Base-by-base conservation (phyloP, 2,888 invertebrate species). In the Stenotaenia linearis region DNA sequence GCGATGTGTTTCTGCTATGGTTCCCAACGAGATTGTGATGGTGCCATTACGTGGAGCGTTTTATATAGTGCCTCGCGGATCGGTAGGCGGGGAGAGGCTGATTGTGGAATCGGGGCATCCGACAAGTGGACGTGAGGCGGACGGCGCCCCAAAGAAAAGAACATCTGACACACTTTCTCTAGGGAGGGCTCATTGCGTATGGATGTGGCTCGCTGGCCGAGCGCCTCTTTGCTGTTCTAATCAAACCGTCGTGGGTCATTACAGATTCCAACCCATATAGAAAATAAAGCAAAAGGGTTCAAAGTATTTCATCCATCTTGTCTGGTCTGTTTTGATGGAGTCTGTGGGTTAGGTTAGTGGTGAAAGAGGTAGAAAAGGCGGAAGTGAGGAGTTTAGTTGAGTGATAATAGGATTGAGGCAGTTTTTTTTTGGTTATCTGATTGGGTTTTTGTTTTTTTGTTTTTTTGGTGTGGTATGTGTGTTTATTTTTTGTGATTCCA, bases 91-190 rank as follows among this genome's bases (percentile, higher is more conserved):
- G 77, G 77, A 77, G 15, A 77, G 23, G 18, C 40, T 1, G 37
- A n/a, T 75, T 35, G 45, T 75, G 77, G 77, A 77, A 77, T 77
- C 77, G 77, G 77, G 77, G 40, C 77, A 77, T 77, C 77, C 45
- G 77, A 28, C 77, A 40, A 75, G 35, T 77, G 77, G 40, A 77
- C 77, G 45, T 77, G 77, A 37, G 45, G 28, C 45, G 40, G 77
- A 75, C 75, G 35, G 32, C 75, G 37, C 75, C 75, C 74, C 75
- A 32, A 61, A 61, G 61, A 61, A 61, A 61, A 61, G 61, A 61
- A 61, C 35, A 37, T 75, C 37, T 75, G 75, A 75, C 75, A 75
- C 32, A 75, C 75, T 75, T 75, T 75, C 75, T 32, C 75, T 32
- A 15, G 35, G 75, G 32, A 35, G 61, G 61, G 35, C 37, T 75